Conservation (phyloP, 1,140 invertebrate species). For the Colletes gigas region DNA sequence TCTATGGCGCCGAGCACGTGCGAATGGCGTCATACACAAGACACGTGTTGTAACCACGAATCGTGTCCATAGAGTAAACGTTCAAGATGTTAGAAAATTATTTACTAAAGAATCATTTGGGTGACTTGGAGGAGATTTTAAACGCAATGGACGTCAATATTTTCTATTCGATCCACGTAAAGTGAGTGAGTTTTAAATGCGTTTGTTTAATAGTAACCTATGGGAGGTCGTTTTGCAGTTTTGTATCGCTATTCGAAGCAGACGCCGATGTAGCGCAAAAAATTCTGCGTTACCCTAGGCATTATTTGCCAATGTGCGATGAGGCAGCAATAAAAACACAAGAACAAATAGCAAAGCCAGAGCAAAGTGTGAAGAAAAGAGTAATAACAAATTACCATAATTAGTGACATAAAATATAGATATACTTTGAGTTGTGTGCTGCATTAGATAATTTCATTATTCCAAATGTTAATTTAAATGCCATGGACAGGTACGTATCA, state of each 20-base stretch:
- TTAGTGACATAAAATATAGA: neutral
- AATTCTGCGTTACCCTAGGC: slow-evolving; percentile 82
- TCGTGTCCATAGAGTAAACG: neutral
- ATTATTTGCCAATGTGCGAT: slow-evolving; percentile 84
- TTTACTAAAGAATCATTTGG: slow-evolving; percentile 70
- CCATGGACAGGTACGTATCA: slow-evolving; percentile 65
- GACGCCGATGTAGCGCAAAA: slow-evolving; percentile 82
- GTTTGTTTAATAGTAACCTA: neutral
- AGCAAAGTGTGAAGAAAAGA: slow-evolving; percentile 84
- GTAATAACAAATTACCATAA: slow-evolving; percentile 75
- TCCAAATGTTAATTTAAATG: slow-evolving; percentile 76
- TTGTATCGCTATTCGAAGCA: slow-evolving; percentile 84
- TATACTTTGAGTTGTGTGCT: slow-evolving; percentile 77
- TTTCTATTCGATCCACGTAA: slow-evolving; percentile 79
- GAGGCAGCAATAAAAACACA: slow-evolving; percentile 84
- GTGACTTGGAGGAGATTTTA: slow-evolving; percentile 79
- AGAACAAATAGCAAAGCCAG: slow-evolving; percentile 80
- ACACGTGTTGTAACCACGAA: neutral
- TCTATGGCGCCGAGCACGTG: neutral
- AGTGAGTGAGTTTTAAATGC: slow-evolving; percentile 71
- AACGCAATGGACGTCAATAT: slow-evolving; percentile 70
- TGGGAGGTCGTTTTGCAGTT: slow-evolving; percentile 77
- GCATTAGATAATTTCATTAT: slow-evolving; percentile 68
- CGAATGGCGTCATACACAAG: neutral
- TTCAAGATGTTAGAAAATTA: slow-evolving; percentile 74